Evolutionary conservation across 1,140 invertebrate genomes (phyloP), one percentile per base, ranked within the genome.

Genomic region (Neelides sp.): DNA sequence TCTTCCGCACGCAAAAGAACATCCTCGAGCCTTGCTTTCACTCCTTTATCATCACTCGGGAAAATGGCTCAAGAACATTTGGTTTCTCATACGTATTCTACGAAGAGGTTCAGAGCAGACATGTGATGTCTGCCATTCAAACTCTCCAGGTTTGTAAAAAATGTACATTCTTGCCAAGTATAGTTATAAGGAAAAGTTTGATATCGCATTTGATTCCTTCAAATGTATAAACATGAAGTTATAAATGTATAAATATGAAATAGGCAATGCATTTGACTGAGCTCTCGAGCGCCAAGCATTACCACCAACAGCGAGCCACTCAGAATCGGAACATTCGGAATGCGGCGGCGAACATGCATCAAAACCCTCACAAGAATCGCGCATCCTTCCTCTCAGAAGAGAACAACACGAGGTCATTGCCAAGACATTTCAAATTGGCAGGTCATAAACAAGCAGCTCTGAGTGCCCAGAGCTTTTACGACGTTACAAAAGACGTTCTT

Each of bases 11-110:
- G 3, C 90, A 96, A 67, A 92, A 90, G 68, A 85, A 95, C 68
- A 77, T 79, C 39, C 76, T 89, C 53, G 81, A 85, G 56, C 83
- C 92, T 13, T 77, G 76, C 56, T 96, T 96, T 73, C 95, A 98
- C 68, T 89, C 91, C 40, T 99, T 98, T 74, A 78, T 97, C 7
- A 89, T 97, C 36, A 98, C 94, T 17, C 78, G 83, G 63, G 92
- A 97, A 73, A 91, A 98, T 78, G 95, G 94, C 37, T 82, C 82
- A 53, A 75, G 90, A 59, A 82, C 81, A 43, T 94, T 92, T 74
- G 95, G 95, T 32, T 92, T 91, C 64, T 88, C 87, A 60, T 76
- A 91, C 50, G 80, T 91, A 12, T 97, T 97, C 68, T 96, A 86
- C 72, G 94, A 98, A 71, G 85, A 93, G 72, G 88, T 94, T 56